Evolutionary conservation across 2,888 invertebrate genomes (phyloP), one percentile per base, ranked within the genome.

Genomic region (Coelogynopora nodosa): DNA sequence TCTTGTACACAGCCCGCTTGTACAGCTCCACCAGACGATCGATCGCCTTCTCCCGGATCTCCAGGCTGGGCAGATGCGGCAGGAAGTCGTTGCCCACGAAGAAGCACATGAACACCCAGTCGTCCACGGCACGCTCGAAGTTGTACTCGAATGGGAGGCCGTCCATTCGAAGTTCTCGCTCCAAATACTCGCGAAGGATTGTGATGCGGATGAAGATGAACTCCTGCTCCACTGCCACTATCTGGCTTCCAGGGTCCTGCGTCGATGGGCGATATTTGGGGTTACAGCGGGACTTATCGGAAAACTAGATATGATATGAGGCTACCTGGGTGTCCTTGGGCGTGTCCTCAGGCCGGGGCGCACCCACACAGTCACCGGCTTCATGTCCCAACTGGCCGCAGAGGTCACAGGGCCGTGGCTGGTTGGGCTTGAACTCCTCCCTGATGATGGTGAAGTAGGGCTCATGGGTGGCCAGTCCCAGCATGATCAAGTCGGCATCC

Each of bases 51-150:
- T 98, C 98, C 83, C 93, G 94, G 90, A 99, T 99, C 93, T 99
- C 98, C 89, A 99, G 93, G 84, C 97, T 97, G 0, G 99, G 99
- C 89, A 99, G 93, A 93, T 99, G 99, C 0, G 99, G 99, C 89
- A 99, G 92, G 91, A 99, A 99, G 93, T 99, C 99, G 91, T 99
- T 99, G 83, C 99, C 99, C 85, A 98, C 98, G 92, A 99, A 99
- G 93, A 99, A 99, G 91, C 99, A 99, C 97, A 99, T 97, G 89
- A 94, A 94, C 23, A 94, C 98, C 98, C 98, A 99, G 92, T 99
- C 99, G 91, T 99, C 99, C 23, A 99, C 92, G 0, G 95, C 97
- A 86, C 98, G 92, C 90, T 99, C 99, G 91, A 99, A 96, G 91
- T 97, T 96, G 92, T 96, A 98, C 84, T 94, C 93, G 92, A 99